These are phyloP conservation scores for Montipora capitata DNA, from an alignment of 92 coral and sea anemone species.

Conservation along the genomic window DNA sequence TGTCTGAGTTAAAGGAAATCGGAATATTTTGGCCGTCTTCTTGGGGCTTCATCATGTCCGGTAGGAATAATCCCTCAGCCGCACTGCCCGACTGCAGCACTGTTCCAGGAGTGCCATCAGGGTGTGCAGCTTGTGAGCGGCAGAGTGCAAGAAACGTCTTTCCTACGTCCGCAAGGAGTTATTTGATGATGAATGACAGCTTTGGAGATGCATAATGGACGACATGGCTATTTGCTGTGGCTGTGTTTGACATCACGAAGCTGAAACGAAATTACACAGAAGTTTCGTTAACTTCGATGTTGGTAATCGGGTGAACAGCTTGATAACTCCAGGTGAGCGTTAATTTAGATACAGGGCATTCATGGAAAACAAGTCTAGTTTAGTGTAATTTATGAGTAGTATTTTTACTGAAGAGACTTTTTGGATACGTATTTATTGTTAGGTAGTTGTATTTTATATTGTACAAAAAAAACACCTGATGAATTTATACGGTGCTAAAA, in stretches of 20 bases:
- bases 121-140: constrained; percentile 3
- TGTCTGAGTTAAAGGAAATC: not conserved
- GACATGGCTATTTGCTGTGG: not conserved
- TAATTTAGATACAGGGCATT: too few relatives aligned
- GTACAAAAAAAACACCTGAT: too few relatives aligned
- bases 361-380: too few relatives aligned
- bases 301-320: too few relatives aligned
- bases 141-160: not conserved
- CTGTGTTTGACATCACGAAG: not conserved
- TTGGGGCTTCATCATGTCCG: constrained; percentile 23
- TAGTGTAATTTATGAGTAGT: too few relatives aligned
- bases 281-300: too few relatives aligned
- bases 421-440: too few relatives aligned
- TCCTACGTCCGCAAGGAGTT: constrained; percentile 27
- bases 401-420: too few relatives aligned
- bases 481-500: too few relatives aligned
- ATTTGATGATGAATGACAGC: constrained; percentile 34
- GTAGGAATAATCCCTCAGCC: constrained; percentile 35
- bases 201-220: not conserved
- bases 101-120: constrained; percentile 17
- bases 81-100: constrained; percentile 21
- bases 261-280: not conserved
- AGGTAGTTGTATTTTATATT: too few relatives aligned
- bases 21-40: not conserved
- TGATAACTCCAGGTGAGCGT: too few relatives aligned